Evolutionary conservation across 53 echinoderm and acorn worm species (phyloP).

Genomic region (Actinopyga echinites): DNA sequence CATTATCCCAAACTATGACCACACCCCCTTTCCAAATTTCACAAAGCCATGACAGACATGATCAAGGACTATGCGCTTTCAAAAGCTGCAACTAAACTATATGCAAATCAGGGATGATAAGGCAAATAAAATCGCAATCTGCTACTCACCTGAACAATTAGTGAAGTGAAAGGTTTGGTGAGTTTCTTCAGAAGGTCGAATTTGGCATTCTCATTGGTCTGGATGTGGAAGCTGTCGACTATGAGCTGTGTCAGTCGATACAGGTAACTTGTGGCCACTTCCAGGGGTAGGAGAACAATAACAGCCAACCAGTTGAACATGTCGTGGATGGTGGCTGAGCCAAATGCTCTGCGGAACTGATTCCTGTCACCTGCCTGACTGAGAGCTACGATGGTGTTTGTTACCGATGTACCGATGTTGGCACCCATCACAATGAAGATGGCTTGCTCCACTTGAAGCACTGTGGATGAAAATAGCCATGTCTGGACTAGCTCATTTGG

Average conservation of each 20-base stretch:
- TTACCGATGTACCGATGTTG: slow-evolving; percentile 91
- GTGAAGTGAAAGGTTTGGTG: slow-evolving; percentile 73
- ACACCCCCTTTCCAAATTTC: background rate
- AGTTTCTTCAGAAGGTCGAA: slow-evolving; percentile 71
- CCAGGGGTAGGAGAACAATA: slow-evolving; percentile 65
- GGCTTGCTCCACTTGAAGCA: slow-evolving; percentile 69
- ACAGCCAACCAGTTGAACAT: slow-evolving; percentile 87
- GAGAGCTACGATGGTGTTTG: slow-evolving; percentile 82
- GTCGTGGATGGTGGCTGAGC: slow-evolving; percentile 82
- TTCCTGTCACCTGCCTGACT: slow-evolving; percentile 77
- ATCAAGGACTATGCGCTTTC: background rate
- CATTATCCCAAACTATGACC: too few species aligned
- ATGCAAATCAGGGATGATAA: too few species aligned
- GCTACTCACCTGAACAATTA: slow-evolving; percentile 60
- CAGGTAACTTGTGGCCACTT: slow-evolving; percentile 64
- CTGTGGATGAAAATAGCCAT: slow-evolving; percentile 36
- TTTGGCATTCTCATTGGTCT: slow-evolving; percentile 60
- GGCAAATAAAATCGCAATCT: too few species aligned
- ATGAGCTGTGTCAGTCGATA: slow-evolving; percentile 59
- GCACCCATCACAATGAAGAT: slow-evolving; percentile 93
- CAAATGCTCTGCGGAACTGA: slow-evolving; percentile 79
- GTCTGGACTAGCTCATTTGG: background rate
- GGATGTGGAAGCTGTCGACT: slow-evolving; percentile 54
- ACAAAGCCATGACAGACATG: background rate
- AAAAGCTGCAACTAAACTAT: background rate